Evolutionary conservation across 2,113 vertebrate genomes (phyloP), one percentile per base, ranked within the genome.

Genomic region (Pleuronectes platessa): DNA sequence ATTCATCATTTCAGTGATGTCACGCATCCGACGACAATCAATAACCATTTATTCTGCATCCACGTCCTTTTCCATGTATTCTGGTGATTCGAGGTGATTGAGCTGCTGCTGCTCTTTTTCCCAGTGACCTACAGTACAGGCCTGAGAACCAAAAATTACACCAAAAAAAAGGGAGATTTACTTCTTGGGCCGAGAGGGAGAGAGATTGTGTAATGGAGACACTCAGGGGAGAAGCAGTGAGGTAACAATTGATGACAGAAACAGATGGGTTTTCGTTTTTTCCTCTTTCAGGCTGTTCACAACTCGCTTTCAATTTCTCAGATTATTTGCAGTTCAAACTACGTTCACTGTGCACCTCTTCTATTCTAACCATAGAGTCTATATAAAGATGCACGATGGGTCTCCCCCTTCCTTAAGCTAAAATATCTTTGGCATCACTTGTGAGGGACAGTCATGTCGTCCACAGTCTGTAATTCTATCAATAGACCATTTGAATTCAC

Each of bases 211-310:
- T 74, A 86, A 86, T 12, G 2, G 76, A 88, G 80, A 68, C 23
- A 23, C 31, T 55, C 61, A 5, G 27, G 65, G 65, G 60, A 60
- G 23, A 40, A 62, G 21, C 67, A n/a, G 61, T 20, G 17, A 54
- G 76, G 71, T 21, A 64, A 60, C 62, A 51, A 11, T 21, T 78
- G 74, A 90, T 60, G 71, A 76, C 56, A 61, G 45, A 76, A 89
- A 74, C 85, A 89, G 77, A 86, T 82, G 84, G 7, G 61, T 45
- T 63, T 56, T 71, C 56, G 27, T 35, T 58, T 73, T 74, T 23
- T 27, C 2, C 42, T 51, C 51, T 24, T 83, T 64, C 11, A n/a
- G 45, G 37, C 2, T 45, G 45, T 54, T 31, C 21, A 20, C 35
- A 21, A 63, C 54, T 71, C 61, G 40, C 55, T 51, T 55, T 74